phyloP scores from a whole-genome alignment of 2,888 invertebrate genomes.

The Exocentrus adspersus region DNA sequence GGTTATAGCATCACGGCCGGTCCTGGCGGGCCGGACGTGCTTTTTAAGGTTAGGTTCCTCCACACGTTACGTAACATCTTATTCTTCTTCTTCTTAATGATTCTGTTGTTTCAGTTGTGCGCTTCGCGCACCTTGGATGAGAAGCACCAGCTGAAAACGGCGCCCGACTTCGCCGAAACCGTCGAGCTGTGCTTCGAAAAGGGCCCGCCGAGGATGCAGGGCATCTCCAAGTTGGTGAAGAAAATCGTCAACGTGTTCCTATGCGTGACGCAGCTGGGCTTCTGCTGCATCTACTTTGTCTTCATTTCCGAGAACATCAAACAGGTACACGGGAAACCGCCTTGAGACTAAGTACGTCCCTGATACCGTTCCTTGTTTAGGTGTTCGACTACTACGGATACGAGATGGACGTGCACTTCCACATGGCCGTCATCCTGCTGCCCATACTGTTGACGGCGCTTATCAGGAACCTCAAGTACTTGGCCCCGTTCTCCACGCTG shows the following conservation, averaged over 20 bases:
- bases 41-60: too few species aligned
- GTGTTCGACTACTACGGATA: conserved; percentile 74
- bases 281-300: conserved; percentile 97
- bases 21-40: too few species aligned
- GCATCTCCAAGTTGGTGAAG: conserved; percentile 73
- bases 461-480: conserved; percentile 79
- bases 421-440: conserved; percentile 78
- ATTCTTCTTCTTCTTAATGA: too few species aligned
- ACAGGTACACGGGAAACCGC: conserved; percentile 75
- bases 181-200: conserved; percentile 82
- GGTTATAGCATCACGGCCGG: too few species aligned
- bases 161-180: conserved; percentile 83
- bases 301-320: conserved; percentile 90
- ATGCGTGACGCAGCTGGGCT: conserved; percentile 95
- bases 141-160: conserved; percentile 67
- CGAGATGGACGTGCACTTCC: conserved; percentile 72
- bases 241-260: conserved; percentile 85
- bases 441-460: conserved; percentile 79
- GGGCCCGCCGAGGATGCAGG: conserved; percentile 74
- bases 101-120: conserved; percentile 67
- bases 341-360: too few species aligned
- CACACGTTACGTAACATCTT: too few species aligned
- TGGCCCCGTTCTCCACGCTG: conserved; percentile 81
- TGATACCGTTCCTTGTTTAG: too few species aligned
- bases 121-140: conserved; percentile 76